Base-by-base conservation (phyloP, 2,797 vertebrate species). In the Nannoperca obscura region DNA sequence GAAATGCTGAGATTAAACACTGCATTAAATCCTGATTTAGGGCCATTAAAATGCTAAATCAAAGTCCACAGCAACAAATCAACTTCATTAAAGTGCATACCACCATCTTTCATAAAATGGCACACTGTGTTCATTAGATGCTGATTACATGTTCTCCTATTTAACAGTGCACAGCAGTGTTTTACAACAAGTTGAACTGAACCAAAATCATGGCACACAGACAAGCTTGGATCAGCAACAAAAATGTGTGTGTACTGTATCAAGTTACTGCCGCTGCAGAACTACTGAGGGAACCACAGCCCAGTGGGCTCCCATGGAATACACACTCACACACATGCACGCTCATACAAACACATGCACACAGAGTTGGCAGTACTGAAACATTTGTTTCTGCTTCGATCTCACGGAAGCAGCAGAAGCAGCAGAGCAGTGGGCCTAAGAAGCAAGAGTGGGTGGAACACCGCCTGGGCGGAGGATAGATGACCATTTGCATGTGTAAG, bases 161-260 rank as follows among this genome's bases (percentile, higher is more conserved):
- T 88, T 81, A 86, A 91, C 81, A 24, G 70, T 24, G 59, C 76
- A 68, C 86, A 59, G 88, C 78, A 79, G 87, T 78, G 80, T 91
- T 93, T 93, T 89, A 93, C 89, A 89, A 89, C 89, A 88, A 91
- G 90, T 81, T 83, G 55, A 88, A 88, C 77, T 66, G 71, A 87
- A 90, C 89, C 82, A 87, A 89, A 91, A 78, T 86, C 66, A 36
- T 88, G 84, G 84, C 91, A 87, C 30, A 78, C 83, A 81, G 90
- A 93, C 90, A 88, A 92, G 83, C 83, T 91, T 94, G 94, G 93
- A 93, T 90, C 85, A 53, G 83, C 82, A 91, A 86, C 93, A 94
- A 94, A 93, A 94, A 94, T 94, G 92, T 91, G 92, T 91, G 88
- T 80, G 86, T 85, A 74, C 85, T 86, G 89, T 93, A 93, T 94